phyloP scores from a whole-genome alignment of 2,888 invertebrate species.

The Sylvicola cinctus region DNA sequence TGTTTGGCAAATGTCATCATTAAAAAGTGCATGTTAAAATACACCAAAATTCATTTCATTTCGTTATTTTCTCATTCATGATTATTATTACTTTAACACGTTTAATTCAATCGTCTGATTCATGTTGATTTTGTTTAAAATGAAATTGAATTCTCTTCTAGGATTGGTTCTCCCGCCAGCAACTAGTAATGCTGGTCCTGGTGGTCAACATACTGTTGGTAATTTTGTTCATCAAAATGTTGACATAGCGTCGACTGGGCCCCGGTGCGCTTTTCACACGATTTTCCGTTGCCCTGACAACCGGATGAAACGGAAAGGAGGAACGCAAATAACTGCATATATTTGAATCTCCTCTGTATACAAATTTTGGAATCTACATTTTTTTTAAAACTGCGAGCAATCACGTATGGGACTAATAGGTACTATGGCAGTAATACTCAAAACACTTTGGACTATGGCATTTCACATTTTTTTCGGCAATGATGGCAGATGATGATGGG shows the following conservation, averaged over 20 bases:
- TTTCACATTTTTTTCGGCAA: no score
- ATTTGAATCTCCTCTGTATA: no score
- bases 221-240: constrained; percentile 86
- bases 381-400: no score
- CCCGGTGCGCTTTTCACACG: constrained; percentile 6
- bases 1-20: no score
- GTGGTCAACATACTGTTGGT: constrained; percentile 88
- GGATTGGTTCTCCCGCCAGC: constrained; percentile 95
- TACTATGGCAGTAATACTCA: no score
- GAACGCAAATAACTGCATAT: no score
- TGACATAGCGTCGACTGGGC: constrained; percentile 56
- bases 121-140: background rate
- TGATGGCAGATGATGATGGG: no score
- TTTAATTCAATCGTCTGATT: background rate
- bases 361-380: no score
- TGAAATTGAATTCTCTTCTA: constrained; percentile 27
- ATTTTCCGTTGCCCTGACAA: constrained; percentile 9
- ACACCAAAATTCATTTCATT: background rate
- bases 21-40: background rate
- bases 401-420: no score
- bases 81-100: background rate
- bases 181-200: constrained; percentile 80
- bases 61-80: background rate
- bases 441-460: no score
- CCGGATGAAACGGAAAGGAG: constrained; percentile 6